phyloP scores from a whole-genome alignment of 2,797 vertebrate genomes.

The Gadopsis bispinosus region DNA sequence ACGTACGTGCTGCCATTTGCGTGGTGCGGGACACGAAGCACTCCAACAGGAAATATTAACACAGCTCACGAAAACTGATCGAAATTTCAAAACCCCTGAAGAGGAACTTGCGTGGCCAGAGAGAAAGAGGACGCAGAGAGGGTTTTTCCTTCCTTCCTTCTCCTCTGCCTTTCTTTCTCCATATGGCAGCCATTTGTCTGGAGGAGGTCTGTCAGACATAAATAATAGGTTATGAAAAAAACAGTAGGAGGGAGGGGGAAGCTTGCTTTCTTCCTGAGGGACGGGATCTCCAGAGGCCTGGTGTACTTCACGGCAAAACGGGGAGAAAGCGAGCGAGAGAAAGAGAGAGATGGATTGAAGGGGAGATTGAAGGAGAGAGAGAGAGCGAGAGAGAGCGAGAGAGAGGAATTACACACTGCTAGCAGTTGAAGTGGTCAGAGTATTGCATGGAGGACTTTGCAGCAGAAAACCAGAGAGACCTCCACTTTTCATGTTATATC shows the following conservation, averaged over 20 bases:
- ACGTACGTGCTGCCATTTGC: not conserved
- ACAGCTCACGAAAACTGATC: not conserved
- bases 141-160: constrained; percentile 54
- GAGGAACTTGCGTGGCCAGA: constrained; percentile 35
- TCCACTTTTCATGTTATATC: constrained; percentile 9
- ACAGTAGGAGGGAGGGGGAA: constrained; percentile 74
- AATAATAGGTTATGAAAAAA: constrained; percentile 88
- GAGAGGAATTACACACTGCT: constrained; percentile 18
- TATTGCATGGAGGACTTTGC: constrained; percentile 9
- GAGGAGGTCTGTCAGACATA: constrained; percentile 86
- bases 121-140: constrained; percentile 46
- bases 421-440: constrained; percentile 25
- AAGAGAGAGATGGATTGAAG: constrained; percentile 44
- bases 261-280: constrained; percentile 84
- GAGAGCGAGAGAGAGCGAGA: constrained; percentile 7
- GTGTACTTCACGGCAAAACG: constrained; percentile 81
- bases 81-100: constrained; percentile 46
- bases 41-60: constrained; percentile 36
- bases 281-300: constrained; percentile 82
- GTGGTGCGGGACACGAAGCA: constrained; percentile 1
- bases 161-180: constrained; percentile 75
- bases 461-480: not conserved
- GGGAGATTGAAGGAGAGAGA: constrained; percentile 28
- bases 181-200: constrained; percentile 90
- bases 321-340: constrained; percentile 50